Evolutionary conservation across 2,113 vertebrate species (phyloP), one percentile per base, ranked within the genome.

Genomic region (Litocranius walleri): DNA sequence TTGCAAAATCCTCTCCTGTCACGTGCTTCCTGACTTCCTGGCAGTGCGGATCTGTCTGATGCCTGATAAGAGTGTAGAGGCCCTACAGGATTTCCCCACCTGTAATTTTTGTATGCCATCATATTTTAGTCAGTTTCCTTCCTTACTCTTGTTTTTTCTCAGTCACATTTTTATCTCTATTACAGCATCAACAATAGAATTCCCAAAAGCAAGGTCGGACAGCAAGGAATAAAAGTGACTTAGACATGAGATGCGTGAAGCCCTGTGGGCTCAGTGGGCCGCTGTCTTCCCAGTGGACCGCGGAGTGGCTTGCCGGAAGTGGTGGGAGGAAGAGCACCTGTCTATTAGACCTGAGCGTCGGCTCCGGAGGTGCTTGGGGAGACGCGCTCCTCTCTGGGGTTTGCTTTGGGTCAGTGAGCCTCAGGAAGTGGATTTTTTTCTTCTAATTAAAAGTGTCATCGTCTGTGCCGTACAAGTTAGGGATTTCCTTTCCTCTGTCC

Each of bases 191-290:
- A 1, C 61, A 30, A 36, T 33, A 67, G 62, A 91, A 78, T 48
- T 64, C 95, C 43, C 43, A 36, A 62, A 91, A 90, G 62, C 62
- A 40, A 2, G 59, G 56, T 84, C 52, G 59, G 90, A 43, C 94
- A 96, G 59, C 90, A 50, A 90, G 91, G 88, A 77, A 52, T 91
- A 57, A 95, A 83, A 40, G 50, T 23, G 77, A 27, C 30, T n/a
- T 77, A n/a, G 74, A n/a, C 87, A 3, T 40, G 48, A 54, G 61
- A 2, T 10, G 52, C 21, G 9, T 25, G 52, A 16, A 27, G 23
- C 8, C 2, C 29, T 3, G 45, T 40, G 59, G 23, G 57, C 27
- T 15, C 1, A 4, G 13, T 3, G 17, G 15, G 36, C 87, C 23
- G 14, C 11, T 57, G 33, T 16, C 57, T 43, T 6, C 45, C 67